phyloP scores from a whole-genome alignment of 2,797 vertebrate species.

The Scomberomorus guttatus region DNA sequence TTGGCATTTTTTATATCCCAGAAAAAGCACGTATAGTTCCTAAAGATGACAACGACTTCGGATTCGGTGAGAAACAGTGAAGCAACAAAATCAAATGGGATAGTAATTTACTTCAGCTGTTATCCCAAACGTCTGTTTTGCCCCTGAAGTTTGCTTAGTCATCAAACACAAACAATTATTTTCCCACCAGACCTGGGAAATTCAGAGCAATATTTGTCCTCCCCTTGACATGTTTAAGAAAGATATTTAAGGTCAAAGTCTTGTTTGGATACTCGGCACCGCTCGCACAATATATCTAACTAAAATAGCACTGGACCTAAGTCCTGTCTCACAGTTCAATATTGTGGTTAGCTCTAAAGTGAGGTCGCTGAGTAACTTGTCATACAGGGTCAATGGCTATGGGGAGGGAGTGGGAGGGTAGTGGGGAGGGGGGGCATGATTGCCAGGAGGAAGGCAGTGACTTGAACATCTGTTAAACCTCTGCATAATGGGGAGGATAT shows the following conservation, averaged over 20 bases:
- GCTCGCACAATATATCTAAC: conserved; percentile 67
- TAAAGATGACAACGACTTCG: not conserved
- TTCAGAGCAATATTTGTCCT: conserved; percentile 63
- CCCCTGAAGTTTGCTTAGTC: conserved; percentile 12
- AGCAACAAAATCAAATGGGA: conserved; percentile 6
- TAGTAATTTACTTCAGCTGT: not conserved
- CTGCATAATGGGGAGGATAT: conserved; percentile 57
- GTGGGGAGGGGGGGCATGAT: not conserved
- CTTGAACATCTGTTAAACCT: conserved; percentile 78
- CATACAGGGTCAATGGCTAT: conserved; percentile 64
- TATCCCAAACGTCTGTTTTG: conserved; percentile 8
- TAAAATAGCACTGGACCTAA: conserved; percentile 70
- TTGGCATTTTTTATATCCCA: conserved; percentile 38
- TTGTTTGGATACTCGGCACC: conserved; percentile 70
- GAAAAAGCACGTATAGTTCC: conserved; percentile 21
- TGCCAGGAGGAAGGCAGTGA: conserved; percentile 59
- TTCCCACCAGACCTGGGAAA: conserved; percentile 68
- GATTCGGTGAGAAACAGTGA: too few species aligned
- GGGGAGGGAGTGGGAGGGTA: conserved; percentile 9
- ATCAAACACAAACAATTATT: conserved; percentile 45
- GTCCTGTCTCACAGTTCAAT: conserved; percentile 77
- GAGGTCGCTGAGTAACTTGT: conserved; percentile 68
- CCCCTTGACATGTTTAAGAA: conserved; percentile 65
- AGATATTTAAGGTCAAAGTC: conserved; percentile 77
- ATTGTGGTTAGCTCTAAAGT: conserved; percentile 65